Evolutionary conservation across 2,113 vertebrate genomes (phyloP).

Genomic region (Petrocephalus zakoni): DNA sequence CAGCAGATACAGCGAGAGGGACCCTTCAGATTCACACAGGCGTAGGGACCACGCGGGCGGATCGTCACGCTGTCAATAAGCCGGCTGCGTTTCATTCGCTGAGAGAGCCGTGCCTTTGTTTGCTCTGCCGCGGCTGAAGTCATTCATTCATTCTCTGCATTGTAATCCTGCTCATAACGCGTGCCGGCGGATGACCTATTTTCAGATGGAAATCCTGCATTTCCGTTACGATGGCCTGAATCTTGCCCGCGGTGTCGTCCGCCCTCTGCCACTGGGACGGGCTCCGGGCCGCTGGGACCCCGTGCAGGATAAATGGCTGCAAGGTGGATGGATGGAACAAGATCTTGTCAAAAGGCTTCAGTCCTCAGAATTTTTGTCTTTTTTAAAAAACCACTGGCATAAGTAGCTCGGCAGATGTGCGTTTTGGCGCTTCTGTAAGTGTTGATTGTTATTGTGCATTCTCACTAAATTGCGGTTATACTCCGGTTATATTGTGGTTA

Average conservation of each 20-base stretch:
- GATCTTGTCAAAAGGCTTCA: neutral
- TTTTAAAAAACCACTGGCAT: neutral
- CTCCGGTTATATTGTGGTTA: neutral
- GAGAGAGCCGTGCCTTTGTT: neutral
- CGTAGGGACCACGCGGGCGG: neutral
- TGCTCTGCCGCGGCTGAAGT: neutral
- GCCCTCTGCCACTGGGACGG: neutral
- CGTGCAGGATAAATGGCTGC: neutral
- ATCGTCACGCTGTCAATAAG: neutral
- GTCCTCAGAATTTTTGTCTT: neutral
- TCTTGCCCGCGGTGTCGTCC: neutral
- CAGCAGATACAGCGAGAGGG: neutral
- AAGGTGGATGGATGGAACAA: neutral
- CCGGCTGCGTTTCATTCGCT: neutral
- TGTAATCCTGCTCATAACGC: neutral
- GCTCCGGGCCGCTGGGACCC: neutral
- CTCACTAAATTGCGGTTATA: neutral
- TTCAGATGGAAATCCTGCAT: neutral
- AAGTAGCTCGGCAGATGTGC: neutral
- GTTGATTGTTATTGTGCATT: neutral
- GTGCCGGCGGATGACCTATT: neutral
- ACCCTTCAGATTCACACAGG: neutral
- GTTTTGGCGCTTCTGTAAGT: neutral
- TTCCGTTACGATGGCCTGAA: neutral
- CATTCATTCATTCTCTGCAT: neutral